A percentile compares a stretch with the other conserved stretches of the same genome.
Evolutionary conservation across 35 echinoderm and acorn worm genomes (phyloP).

Genomic region (Heliocidaris tuberculata): DNA sequence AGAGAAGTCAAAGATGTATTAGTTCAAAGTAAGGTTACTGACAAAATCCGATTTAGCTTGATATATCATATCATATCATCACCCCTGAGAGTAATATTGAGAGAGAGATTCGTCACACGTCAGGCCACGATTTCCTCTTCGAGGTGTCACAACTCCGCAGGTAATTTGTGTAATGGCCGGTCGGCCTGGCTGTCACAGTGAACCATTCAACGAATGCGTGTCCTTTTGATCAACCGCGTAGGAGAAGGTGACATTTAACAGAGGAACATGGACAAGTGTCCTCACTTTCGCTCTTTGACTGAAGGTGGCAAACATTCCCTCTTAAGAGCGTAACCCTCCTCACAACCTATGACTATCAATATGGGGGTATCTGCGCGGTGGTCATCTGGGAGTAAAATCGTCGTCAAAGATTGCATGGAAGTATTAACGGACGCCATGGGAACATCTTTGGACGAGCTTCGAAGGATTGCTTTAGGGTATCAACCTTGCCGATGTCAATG

Average conservation of each 20-base stretch:
- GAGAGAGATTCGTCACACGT: neutral
- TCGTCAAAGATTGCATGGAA: neutral
- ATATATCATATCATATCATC: neutral
- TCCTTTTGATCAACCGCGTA: neutral
- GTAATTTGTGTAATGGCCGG: neutral
- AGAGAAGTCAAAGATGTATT: no score
- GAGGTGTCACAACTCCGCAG: neutral
- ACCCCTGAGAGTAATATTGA: neutral
- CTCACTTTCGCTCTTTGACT: neutral
- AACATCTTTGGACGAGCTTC: neutral
- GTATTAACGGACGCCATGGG: neutral
- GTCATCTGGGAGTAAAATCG: neutral
- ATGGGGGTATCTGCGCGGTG: no score
- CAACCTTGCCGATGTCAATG: neutral
- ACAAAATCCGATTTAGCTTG: neutral
- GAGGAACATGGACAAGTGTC: neutral
- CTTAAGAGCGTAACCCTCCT: neutral
- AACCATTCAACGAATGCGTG: neutral
- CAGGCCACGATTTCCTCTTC: neutral
- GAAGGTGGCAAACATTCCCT: neutral
- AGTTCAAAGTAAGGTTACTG: neutral
- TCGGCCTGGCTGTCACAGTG: neutral
- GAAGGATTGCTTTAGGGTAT: neutral
- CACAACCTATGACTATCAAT: neutral
- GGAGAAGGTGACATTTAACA: neutral